Conservation (phyloP, 2,888 invertebrate genomes). For the Epinotia ramella region DNA sequence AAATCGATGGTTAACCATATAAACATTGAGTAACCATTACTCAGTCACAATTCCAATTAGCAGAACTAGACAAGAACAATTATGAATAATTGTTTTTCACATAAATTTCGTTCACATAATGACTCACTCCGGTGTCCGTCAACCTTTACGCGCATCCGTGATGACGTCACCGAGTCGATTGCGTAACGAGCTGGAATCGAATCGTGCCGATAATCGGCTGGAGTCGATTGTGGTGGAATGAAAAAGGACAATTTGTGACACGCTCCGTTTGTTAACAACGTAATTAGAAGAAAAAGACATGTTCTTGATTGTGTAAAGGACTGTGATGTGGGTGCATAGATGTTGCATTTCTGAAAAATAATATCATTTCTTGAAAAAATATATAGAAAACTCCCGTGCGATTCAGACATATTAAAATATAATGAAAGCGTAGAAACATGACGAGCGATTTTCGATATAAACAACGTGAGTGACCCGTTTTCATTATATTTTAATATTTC, state of each 20-base stretch:
- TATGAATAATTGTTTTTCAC: slow-evolving; percentile 17
- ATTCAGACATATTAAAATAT: too few relatives aligned
- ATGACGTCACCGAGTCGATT: slow-evolving; percentile 33
- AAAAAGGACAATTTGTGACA: slow-evolving; percentile 39
- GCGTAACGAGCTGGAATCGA: slow-evolving; percentile 32
- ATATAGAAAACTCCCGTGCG: too few relatives aligned
- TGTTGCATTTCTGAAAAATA: neutral
- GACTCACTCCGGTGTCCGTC: slow-evolving; percentile 25
- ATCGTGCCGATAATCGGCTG: slow-evolving; percentile 38
- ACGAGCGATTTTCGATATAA: too few relatives aligned
- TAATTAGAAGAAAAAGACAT: slow-evolving; percentile 23
- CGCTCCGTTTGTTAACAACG: slow-evolving; percentile 15
- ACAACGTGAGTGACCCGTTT: too few relatives aligned
- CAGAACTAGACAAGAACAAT: slow-evolving; percentile 5
- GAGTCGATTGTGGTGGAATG: slow-evolving; percentile 29
- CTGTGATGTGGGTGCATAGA: neutral
- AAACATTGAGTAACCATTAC: neutral
- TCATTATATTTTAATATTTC: too few relatives aligned
- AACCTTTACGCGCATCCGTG: slow-evolving; percentile 24
- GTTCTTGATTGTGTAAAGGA: slow-evolving; percentile 18
- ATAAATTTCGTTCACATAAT: slow-evolving; percentile 36
- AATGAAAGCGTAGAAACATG: too few relatives aligned
- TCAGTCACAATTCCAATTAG: neutral
- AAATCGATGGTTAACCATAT: neutral
- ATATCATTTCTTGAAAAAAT: too few relatives aligned